Base-by-base conservation (phyloP, 2,888 invertebrate genomes). In the Aquatica leii region DNA sequence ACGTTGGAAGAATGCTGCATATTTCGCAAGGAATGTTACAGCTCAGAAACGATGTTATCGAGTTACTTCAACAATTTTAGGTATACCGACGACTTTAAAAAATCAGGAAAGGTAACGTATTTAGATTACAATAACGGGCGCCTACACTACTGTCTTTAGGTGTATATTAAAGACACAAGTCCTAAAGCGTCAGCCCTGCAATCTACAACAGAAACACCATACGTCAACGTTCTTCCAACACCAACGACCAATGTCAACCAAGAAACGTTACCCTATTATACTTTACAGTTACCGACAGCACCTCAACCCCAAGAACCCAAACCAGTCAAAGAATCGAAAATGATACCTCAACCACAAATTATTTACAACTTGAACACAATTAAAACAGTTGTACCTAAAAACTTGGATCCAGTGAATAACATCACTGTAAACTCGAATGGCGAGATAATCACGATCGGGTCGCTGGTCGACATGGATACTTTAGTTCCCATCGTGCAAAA, bases 1-100 rank as follows among this genome's bases (percentile, higher is more conserved):
- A 86, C 86, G 70, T 75, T 90, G 61, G 90, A 90, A 67, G 84
- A 83, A 37, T 86, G 86, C 67, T 84, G 84, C 62, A 86, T 86
- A 46, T 89, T 90, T 76, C 83, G 88, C 56, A 86, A 87, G 69
- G 85, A 87, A 49, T 89, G 89, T 69, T 83, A 86, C 15, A 87
- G 85, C 69, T 88, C 90, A 0, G 89, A 90, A 77, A 82, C 84
- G 12, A 89, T 89, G 88, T 78, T 90, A 5, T 87, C 86, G 60
- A 87, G 86, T 63, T 90, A 89, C 74, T 86, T 89, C 24, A 86
- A 87, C 51, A 86, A 86, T 31, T 79, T 86, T 54, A 79, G 86
- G 62, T 85, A 84, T 70, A 87, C 88, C 0, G 86, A 87, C 20
- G 87, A 88, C 59, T 84, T 87, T 70, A 82, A 87, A 62, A 86